These are phyloP conservation scores for Apostichopus japonicus DNA, from an alignment of 35 echinoderm and acorn worm species.

Conservation along the genomic window DNA sequence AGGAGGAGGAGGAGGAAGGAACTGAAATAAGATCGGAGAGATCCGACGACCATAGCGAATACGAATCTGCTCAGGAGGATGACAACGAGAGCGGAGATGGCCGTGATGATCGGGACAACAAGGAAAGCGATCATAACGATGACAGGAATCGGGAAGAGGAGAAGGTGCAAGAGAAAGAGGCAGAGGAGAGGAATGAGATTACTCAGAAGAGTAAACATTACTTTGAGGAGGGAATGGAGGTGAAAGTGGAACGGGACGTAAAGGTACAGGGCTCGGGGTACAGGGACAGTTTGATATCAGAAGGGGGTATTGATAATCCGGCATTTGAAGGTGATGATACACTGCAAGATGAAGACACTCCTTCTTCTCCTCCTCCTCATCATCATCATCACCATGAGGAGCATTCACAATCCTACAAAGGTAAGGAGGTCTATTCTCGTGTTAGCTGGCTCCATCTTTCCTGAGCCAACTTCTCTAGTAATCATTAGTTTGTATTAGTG, in stretches of 20 bases:
- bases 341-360: neutral
- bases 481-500: too few relatives aligned
- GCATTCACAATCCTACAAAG: neutral
- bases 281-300: neutral
- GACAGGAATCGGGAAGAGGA: neutral
- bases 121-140: slow-evolving; percentile 2
- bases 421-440: neutral
- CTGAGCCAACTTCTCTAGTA: too few relatives aligned
- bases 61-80: slow-evolving; percentile 24
- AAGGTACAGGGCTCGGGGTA: neutral
- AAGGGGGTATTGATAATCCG: slow-evolving; percentile 41
- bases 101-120: neutral
- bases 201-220: neutral
- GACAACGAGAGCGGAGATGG: neutral
- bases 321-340: slow-evolving; percentile 43
- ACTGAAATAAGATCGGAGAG: slow-evolving; percentile 4
- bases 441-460: too few relatives aligned
- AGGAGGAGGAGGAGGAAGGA: neutral
- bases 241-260: neutral
- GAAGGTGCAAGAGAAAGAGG: neutral
- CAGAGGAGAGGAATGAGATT: neutral
- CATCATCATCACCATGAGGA: too few relatives aligned
- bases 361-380: too few relatives aligned
- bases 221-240: neutral
- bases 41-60: neutral